Evolutionary conservation across 2,113 vertebrate species (phyloP).

Genomic region (human (Homo sapiens)): GRCh38 chr20:38076001-38076500

Average conservation of each 20-base stretch:
- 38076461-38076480: background rate
- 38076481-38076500: background rate
- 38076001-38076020: conserved; percentile 7
- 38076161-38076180: background rate
- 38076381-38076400: background rate
- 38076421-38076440: background rate
- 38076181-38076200: background rate
- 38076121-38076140: background rate
- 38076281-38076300: background rate
- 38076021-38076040: background rate
- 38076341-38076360: background rate
- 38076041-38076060: background rate
- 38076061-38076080: background rate
- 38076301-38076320: conserved; percentile 2
- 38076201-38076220: background rate
- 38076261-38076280: background rate
- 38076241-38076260: background rate
- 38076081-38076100: background rate
- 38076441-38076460: background rate
- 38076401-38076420: background rate
- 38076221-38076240: background rate
- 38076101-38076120: background rate
- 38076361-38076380: background rate
- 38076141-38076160: background rate
- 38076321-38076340: background rate